Base-by-base conservation (phyloP, 2,797 vertebrate genomes). In the Heterohyrax brucei region DNA sequence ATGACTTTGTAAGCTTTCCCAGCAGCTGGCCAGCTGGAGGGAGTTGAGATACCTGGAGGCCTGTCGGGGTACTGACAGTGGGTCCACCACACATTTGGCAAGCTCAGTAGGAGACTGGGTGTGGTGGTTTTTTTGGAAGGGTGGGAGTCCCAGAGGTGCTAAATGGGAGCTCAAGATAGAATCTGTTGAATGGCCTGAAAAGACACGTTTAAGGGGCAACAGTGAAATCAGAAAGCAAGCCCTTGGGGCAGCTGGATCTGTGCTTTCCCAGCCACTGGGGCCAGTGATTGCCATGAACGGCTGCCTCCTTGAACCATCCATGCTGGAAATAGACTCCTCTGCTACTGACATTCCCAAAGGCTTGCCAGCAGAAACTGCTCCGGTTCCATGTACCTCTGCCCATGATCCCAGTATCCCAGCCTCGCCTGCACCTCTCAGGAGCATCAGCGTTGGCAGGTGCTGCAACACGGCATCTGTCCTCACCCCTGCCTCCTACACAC, bases 1-100 rank as follows among this genome's bases (percentile, higher is more conserved):
- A 77, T 61, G 82, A 64, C 18, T 77, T 64, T 78, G 26, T 39
- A 59, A 59, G 50, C 9, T 70, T 66, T 75, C 62, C n/a, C 61
- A 4, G 33, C 2, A 62, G 46, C 2, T 3, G 61, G 50, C 53
- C 66, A 22, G 30, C 24, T 33, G 72, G 64, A 83, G 39, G 83
- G 5, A 1, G 26, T 4, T 1, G 18, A 0, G 39, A 1, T 12
- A n/a, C 12, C 1, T 16, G 50, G 12, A 13, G 3, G 10, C 33
- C 5, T 1, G 28, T 7, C 16, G 26, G 1, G 2, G 5, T 9
- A 8, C 24, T 30, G 33, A 26, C 62, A 19, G 0, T 16, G 68
- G 26, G 48, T 77, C 14, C 73, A 56, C 6, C 14, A 21, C 33
- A 56, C 53, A 21, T 68, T 68, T 50, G 50, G 1, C 16, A 78